These are phyloP conservation scores for Eubucco bourcierii DNA, from an alignment of 2,113 vertebrate species.

Conservation along the genomic window DNA sequence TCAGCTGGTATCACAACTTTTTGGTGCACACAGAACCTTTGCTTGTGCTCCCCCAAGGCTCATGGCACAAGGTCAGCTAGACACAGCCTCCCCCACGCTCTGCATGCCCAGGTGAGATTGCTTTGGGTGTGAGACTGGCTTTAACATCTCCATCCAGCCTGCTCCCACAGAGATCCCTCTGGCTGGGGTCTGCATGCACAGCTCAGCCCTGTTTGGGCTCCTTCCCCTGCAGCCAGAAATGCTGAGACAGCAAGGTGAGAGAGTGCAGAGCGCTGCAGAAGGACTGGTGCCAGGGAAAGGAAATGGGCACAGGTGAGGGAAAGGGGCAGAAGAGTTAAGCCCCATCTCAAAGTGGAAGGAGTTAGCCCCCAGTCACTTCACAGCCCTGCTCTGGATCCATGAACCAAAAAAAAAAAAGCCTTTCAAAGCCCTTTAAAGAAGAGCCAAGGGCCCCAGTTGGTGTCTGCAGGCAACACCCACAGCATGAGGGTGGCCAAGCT, in stretches of 20 bases:
- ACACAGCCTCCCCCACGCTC: not conserved
- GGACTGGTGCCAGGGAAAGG: not conserved
- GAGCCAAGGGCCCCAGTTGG: not conserved
- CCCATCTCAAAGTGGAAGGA: not conserved
- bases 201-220: not conserved
- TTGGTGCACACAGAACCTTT: not conserved
- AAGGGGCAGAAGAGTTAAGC: not conserved
- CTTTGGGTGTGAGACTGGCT: not conserved
- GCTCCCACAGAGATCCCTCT: not conserved
- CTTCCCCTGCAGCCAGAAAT: not conserved
- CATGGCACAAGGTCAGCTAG: fast-evolving
- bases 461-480: not conserved
- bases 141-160: not conserved
- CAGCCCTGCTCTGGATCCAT: not conserved
- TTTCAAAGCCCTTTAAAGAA: not conserved
- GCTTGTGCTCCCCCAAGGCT: not conserved
- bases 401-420: not conserved
- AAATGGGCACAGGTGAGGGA: not conserved
- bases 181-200: not conserved
- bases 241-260: not conserved
- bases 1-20: not conserved
- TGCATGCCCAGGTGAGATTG: not conserved
- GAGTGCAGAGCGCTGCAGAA: not conserved
- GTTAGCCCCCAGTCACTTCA: fast-evolving
- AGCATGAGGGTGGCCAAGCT: not conserved